Evolutionary conservation across 2,113 vertebrate genomes (phyloP).

Genomic region (Gila orcuttii): DNA sequence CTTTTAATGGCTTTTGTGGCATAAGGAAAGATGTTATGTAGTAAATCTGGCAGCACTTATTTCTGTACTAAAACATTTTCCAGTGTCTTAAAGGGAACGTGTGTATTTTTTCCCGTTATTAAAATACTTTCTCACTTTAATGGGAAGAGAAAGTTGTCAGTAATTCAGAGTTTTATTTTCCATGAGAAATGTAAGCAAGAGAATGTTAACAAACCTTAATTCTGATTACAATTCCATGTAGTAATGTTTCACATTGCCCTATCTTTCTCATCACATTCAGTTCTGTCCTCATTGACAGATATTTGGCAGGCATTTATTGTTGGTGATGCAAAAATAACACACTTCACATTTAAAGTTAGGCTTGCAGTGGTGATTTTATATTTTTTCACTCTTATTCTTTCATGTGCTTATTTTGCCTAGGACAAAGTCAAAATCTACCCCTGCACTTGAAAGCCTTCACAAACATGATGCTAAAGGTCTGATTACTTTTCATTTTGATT

Average conservation of each 20-base stretch:
- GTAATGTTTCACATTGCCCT: not conserved
- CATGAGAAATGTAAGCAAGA: not conserved
- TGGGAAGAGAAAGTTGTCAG: not conserved
- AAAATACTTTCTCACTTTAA: not conserved
- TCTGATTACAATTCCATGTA: not conserved
- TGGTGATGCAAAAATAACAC: not conserved
- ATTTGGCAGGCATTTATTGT: not conserved
- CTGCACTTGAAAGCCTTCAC: slow-evolving; percentile 76
- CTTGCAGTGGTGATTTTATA: not conserved
- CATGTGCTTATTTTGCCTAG: slow-evolving; percentile 68
- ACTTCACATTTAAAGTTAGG: not conserved
- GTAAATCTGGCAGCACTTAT: not conserved
- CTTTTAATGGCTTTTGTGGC: not conserved
- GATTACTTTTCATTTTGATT: slow-evolving; percentile 16
- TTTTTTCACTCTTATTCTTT: not conserved
- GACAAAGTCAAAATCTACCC: slow-evolving; percentile 85
- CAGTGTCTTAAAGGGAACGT: not conserved
- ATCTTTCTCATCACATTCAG: not conserved
- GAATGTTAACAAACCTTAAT: not conserved
- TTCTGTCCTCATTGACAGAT: not conserved
- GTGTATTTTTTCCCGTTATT: not conserved
- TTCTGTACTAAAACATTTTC: not conserved
- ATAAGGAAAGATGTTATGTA: not conserved
- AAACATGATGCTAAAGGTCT: slow-evolving; percentile 78
- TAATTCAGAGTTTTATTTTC: not conserved